Evolutionary conservation across 2,113 vertebrate species (phyloP).

Genomic region (Alectura lathami): DNA sequence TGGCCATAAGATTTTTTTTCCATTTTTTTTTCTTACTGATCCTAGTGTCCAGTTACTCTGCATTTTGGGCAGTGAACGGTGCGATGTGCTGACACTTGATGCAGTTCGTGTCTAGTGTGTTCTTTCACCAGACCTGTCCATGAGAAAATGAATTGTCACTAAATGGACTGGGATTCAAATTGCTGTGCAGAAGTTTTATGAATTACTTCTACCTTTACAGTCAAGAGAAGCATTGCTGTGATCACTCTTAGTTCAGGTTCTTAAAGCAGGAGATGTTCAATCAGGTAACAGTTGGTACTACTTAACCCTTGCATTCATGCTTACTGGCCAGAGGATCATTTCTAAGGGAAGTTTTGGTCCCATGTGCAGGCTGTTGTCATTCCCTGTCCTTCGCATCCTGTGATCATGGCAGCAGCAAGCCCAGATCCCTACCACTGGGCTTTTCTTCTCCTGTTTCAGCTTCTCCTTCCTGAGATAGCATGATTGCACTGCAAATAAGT

Average conservation of each 20-base stretch:
- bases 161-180: neutral
- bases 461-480: neutral
- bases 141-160: neutral
- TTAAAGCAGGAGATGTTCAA: neutral
- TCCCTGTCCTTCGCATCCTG: neutral
- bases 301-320: neutral
- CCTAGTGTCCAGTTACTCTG: neutral
- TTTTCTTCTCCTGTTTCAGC: neutral
- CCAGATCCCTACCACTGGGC: no score
- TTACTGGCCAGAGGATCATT: neutral
- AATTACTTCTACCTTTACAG: neutral
- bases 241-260: neutral
- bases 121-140: neutral
- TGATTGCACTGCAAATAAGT: neutral
- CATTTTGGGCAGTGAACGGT: neutral
- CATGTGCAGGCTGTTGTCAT: rapidly evolving
- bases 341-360: neutral
- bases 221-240: neutral
- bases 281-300: neutral
- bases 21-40: neutral
- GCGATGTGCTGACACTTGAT: neutral
- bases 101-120: neutral
- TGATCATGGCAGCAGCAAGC: neutral
- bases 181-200: rapidly evolving
- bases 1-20: neutral